Percentiles rank a stretch among this genome's conserved stretches.
phyloP scores from a whole-genome alignment of 2,113 vertebrate species.

The Oryzias javanicus region DNA sequence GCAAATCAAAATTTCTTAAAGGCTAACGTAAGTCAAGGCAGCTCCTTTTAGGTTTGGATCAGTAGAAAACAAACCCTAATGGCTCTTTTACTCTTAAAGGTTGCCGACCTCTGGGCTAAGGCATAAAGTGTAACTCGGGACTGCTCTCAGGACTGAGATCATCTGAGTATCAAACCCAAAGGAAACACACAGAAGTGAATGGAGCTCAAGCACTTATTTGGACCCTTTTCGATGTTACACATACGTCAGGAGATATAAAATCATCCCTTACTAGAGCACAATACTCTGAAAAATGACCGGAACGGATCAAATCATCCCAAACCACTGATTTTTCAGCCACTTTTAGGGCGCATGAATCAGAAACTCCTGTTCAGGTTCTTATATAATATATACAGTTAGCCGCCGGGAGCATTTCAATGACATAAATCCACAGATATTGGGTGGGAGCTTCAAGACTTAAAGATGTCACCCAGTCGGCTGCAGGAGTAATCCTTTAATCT shows the following conservation, averaged over 20 bases:
- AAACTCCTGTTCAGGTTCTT: conserved; percentile 6
- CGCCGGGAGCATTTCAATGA: conserved; percentile 44
- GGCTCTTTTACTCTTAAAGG: too few species aligned
- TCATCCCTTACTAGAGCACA: not conserved
- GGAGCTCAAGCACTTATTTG: conserved; percentile 26
- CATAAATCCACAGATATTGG: conserved; percentile 55
- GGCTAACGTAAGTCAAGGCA: too few species aligned
- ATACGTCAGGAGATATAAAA: conserved; percentile 18
- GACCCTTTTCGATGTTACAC: conserved; percentile 28
- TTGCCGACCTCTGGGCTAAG: too few species aligned
- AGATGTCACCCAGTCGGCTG: conserved; percentile 51
- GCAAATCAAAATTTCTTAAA: too few species aligned
- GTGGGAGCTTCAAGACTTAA: conserved; percentile 48
- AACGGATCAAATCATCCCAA: too few species aligned
- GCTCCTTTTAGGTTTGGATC: too few species aligned
- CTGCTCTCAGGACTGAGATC: too few species aligned
- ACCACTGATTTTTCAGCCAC: too few species aligned
- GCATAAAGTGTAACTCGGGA: too few species aligned
- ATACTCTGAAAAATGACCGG: too few species aligned
- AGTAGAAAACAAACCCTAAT: too few species aligned
- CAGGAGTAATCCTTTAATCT: conserved; percentile 61
- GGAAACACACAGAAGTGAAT: conserved; percentile 17
- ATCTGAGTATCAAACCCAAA: not conserved
- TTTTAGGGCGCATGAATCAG: conserved; percentile 1
- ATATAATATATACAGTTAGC: conserved; percentile 10